These are phyloP conservation scores for Cossypha dichroa DNA, from an alignment of 2,797 vertebrate species.

Conservation along the genomic window DNA sequence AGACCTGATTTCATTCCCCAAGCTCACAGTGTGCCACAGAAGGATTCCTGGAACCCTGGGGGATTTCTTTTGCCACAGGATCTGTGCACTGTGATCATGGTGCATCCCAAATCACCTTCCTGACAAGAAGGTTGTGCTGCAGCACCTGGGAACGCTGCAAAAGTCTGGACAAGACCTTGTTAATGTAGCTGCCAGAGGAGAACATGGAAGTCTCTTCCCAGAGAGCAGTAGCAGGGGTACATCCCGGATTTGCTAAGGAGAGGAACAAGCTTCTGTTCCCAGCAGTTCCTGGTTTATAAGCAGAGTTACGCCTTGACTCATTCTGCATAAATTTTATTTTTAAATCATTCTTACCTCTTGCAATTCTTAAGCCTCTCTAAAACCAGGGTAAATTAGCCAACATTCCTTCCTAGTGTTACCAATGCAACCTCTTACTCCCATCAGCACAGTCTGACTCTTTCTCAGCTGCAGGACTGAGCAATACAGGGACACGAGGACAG, in stretches of 20 bases:
- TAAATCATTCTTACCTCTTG: background rate
- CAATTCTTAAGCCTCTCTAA: background rate
- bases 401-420: background rate
- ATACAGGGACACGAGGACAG: background rate
- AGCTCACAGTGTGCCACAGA: background rate
- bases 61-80: background rate
- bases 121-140: background rate
- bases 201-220: background rate
- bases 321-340: background rate
- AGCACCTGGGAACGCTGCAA: accelerated
- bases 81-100: background rate
- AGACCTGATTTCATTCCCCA: background rate
- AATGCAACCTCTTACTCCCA: background rate
- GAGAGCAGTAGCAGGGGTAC: background rate
- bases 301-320: background rate
- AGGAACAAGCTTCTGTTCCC: background rate
- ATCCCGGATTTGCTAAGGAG: background rate
- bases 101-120: background rate
- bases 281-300: background rate
- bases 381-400: background rate
- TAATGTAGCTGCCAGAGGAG: background rate
- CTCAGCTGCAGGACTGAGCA: background rate
- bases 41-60: background rate
- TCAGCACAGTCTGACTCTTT: background rate
- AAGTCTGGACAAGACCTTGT: background rate